Evolutionary conservation across 1,140 invertebrate species (phyloP), one percentile per base, ranked within the genome.

Genomic region (Limonius californicus): DNA sequence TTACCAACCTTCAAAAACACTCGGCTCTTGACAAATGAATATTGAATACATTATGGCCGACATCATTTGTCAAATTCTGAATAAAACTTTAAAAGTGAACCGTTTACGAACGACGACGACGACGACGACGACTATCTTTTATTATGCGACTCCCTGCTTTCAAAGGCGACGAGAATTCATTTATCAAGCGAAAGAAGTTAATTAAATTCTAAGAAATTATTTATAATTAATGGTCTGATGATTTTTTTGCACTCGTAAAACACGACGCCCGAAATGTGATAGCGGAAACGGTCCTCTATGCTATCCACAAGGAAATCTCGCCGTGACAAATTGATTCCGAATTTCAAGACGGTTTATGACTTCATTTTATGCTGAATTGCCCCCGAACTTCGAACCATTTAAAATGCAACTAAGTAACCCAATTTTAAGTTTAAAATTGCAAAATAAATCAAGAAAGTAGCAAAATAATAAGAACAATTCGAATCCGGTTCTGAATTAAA

Each of bases 21-120:
- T 42, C 45, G 59, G 54, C 57, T 57, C 35, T 45, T 67, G 65
- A 67, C 65, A 61, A 61, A 67, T 67, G 65, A 67, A 67, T 67
- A 67, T 67, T 67, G 65, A 64, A 67, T 67, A 61, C 50, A 59
- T 58, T 61, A 67, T 61, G 58, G 57, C 65, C 54, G 45, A 16
- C 18, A 61, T 64, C 62, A 58, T 64, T 65, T 64, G 45, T 64
- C 63, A 64, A 14, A 43, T 61, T 30, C 60, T 50, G 45, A 50
- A 50, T 19, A 50, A 50, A 50, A 50, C 45, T 50, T 50, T 50
- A 50, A 50, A 50, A 21, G 45, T 21, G 16, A 50, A 21, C 45
- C 45, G 15, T 50, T 50, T 50, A 50, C 45, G 16, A 21, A 45
- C n/a, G n/a, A n/a, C n/a, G n/a, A n/a, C n/a, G n/a, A n/a, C n/a